Conservation (phyloP, 2,797 vertebrate genomes). For the Coregonus ussuriensis region DNA sequence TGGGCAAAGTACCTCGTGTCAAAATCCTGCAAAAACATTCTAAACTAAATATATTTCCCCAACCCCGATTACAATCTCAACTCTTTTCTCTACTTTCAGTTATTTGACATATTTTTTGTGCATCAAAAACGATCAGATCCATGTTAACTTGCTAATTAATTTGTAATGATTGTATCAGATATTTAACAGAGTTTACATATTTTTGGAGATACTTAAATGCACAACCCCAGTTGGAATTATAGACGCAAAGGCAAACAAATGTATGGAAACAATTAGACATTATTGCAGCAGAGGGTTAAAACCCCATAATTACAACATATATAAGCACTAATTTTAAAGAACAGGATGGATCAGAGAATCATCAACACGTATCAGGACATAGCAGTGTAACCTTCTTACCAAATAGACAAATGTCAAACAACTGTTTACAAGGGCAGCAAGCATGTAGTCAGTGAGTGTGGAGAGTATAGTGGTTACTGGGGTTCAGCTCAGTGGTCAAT, state of each 20-base stretch:
- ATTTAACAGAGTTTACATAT: not conserved
- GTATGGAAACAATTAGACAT: not conserved
- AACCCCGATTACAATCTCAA: not conserved
- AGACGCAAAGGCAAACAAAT: not conserved
- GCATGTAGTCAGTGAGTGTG: not conserved
- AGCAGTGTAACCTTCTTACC: not conserved
- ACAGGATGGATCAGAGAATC: conserved; percentile 32
- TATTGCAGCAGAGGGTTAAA: not conserved
- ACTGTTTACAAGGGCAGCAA: not conserved
- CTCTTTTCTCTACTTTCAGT: not conserved
- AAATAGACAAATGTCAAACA: not conserved
- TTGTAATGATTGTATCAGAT: not conserved
- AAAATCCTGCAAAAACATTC: not conserved
- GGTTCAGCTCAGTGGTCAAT: conserved; percentile 12
- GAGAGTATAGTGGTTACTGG: conserved; percentile 19
- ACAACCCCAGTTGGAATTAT: not conserved
- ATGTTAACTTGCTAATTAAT: not conserved
- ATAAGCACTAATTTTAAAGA: conserved; percentile 1
- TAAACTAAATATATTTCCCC: not conserved
- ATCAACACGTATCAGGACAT: conserved; percentile 8
- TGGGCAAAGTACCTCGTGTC: not conserved
- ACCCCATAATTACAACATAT: not conserved
- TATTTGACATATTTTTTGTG: not conserved
- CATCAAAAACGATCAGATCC: not conserved
- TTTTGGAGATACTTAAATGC: not conserved